These are phyloP conservation scores for Rafetus swinhoei DNA, from an alignment of 2,113 vertebrate species.

Conservation along the genomic window DNA sequence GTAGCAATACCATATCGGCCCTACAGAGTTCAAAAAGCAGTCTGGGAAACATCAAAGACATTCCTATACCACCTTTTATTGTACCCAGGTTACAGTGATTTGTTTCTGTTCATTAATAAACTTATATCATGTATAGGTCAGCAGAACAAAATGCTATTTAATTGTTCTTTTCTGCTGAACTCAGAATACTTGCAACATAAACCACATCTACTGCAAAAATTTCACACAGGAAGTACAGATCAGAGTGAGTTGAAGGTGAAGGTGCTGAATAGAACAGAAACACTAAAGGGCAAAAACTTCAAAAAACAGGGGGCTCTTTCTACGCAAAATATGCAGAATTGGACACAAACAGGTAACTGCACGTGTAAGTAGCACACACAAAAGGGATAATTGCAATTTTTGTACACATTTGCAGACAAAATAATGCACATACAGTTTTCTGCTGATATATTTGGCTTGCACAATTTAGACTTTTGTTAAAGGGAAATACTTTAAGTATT, in stretches of 20 bases:
- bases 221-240: not conserved
- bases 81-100: not conserved
- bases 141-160: not conserved
- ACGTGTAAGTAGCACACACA: not conserved
- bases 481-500: not conserved
- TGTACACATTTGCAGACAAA: not conserved
- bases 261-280: not conserved
- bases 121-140: not conserved
- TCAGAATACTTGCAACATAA: not conserved
- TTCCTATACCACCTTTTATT: not conserved
- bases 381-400: not conserved
- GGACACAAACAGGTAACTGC: not conserved
- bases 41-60: not conserved
- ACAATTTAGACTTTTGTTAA: not conserved
- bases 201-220: not conserved
- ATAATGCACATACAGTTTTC: not conserved
- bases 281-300: not conserved
- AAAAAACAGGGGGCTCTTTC: not conserved
- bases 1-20: accelerated
- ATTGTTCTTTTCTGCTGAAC: not conserved
- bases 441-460: not conserved
- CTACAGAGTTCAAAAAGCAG: not conserved
- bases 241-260: not conserved
- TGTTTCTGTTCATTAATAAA: not conserved
- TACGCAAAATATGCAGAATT: not conserved